A percentile compares a stretch with the other conserved stretches of the same genome.
Conservation (phyloP, 2,797 vertebrate genomes). For the Clarias laeviceps region DNA sequence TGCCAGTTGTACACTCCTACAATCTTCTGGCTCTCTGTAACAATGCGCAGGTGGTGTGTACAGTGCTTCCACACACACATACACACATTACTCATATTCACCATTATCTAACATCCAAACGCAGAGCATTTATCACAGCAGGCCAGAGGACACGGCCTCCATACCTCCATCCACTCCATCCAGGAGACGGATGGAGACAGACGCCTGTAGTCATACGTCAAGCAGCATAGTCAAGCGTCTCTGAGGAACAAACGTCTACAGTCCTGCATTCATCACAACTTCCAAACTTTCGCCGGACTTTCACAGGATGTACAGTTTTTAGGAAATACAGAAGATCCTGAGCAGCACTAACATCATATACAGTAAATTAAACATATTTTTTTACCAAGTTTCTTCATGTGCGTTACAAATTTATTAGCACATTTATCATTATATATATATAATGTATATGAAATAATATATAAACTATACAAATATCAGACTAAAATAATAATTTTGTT, state of each 20-base stretch:
- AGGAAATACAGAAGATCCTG: not conserved
- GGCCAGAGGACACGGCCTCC: slow-evolving; percentile 86
- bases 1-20: slow-evolving; percentile 56
- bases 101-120: slow-evolving; percentile 87
- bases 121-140: slow-evolving; percentile 91
- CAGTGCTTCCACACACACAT: slow-evolving; percentile 65
- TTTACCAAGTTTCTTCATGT: too few species aligned
- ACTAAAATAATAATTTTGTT: too few species aligned
- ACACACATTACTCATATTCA: slow-evolving; percentile 90
- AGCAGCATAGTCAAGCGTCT: slow-evolving; percentile 61
- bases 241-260: not conserved
- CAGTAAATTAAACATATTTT: too few species aligned
- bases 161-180: slow-evolving; percentile 91
- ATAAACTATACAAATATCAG: too few species aligned
- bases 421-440: too few species aligned
- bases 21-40: slow-evolving; percentile 54
- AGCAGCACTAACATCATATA: too few species aligned
- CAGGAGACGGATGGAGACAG: slow-evolving; percentile 90
- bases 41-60: slow-evolving; percentile 69
- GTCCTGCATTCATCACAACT: slow-evolving; percentile 17
- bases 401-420: too few species aligned
- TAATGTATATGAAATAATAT: too few species aligned
- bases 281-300: not conserved
- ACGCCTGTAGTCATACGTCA: slow-evolving; percentile 86
- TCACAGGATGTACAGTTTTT: not conserved